Conservation (phyloP, 2,888 invertebrate genomes). For the Tupiocoris notatus region DNA sequence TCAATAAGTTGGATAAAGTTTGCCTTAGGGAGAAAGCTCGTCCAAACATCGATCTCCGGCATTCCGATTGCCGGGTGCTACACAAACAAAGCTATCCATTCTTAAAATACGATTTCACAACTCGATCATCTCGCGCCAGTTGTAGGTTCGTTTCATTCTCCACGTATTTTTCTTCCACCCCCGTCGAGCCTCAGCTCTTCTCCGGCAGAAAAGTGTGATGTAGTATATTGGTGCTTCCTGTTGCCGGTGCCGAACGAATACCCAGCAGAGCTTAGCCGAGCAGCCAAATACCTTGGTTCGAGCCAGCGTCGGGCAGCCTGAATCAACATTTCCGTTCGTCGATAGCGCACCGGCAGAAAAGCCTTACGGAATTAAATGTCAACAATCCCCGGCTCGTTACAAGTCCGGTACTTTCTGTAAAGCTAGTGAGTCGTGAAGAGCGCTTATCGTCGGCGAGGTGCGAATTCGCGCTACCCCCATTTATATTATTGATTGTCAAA, state of each 20-base stretch:
- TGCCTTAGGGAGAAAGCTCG: neutral
- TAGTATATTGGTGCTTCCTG: neutral
- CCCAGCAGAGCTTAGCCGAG: neutral
- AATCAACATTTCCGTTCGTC: constrained; percentile 34
- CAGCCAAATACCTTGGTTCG: neutral
- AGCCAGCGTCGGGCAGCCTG: constrained; percentile 18
- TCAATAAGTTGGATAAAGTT: neutral
- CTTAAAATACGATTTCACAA: constrained; percentile 26
- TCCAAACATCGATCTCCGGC: neutral
- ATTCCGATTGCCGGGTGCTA: neutral
- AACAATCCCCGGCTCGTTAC: constrained; percentile 9
- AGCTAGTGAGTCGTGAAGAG: neutral
- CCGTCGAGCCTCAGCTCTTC: neutral
- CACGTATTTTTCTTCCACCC: neutral
- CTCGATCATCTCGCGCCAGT: constrained; percentile 1
- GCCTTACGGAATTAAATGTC: constrained; percentile 41
- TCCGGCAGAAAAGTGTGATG: neutral
- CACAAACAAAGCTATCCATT: constrained; percentile 11
- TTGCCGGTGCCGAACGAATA: neutral
- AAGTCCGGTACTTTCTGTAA: neutral
- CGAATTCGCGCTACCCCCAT: neutral
- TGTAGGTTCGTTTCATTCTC: neutral
- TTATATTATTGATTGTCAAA: neutral
- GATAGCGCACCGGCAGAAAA: constrained; percentile 20
- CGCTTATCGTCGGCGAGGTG: neutral